Conservation (phyloP, 2,888 invertebrate genomes). For the Drosophila differens region DNA sequence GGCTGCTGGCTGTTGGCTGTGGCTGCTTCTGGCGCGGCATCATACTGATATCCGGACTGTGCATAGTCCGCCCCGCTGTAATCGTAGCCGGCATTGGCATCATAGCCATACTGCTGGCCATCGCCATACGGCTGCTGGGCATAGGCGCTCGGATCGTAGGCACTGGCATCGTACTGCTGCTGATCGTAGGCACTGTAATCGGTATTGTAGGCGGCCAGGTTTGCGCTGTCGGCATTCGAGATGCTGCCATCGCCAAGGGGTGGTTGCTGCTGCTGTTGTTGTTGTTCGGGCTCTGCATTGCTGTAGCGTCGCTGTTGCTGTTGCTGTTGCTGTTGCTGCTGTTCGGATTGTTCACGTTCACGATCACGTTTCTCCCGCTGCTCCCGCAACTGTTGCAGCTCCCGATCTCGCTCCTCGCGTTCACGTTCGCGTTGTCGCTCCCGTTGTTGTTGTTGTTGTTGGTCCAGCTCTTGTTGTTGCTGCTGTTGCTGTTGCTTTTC, state of each 20-base stretch:
- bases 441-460: constrained; percentile 64
- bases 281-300: constrained; percentile 44
- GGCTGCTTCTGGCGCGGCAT: constrained; percentile 65
- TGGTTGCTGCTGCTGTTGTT: constrained; percentile 31
- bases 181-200: constrained; percentile 83
- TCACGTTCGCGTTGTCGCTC: constrained; percentile 56
- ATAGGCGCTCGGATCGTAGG: constrained; percentile 78
- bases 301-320: constrained; percentile 59
- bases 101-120: constrained; percentile 74
- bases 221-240: constrained; percentile 64
- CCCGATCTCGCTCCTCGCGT: constrained; percentile 62
- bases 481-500: constrained; percentile 78
- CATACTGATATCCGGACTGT: constrained; percentile 81
- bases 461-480: constrained; percentile 54
- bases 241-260: constrained; percentile 52
- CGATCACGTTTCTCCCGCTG: constrained; percentile 64
- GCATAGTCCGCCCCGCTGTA: constrained; percentile 72
- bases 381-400: constrained; percentile 57
- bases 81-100: constrained; percentile 67
- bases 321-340: constrained; percentile 55
- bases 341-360: constrained; percentile 72
- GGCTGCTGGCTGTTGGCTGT: constrained; percentile 41
- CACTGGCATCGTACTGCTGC: constrained; percentile 82
- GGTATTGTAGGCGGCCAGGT: constrained; percentile 76
- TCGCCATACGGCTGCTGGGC: constrained; percentile 74